phyloP scores from a whole-genome alignment of 2,797 vertebrate genomes.

The Spinibarbus caldwelli region DNA sequence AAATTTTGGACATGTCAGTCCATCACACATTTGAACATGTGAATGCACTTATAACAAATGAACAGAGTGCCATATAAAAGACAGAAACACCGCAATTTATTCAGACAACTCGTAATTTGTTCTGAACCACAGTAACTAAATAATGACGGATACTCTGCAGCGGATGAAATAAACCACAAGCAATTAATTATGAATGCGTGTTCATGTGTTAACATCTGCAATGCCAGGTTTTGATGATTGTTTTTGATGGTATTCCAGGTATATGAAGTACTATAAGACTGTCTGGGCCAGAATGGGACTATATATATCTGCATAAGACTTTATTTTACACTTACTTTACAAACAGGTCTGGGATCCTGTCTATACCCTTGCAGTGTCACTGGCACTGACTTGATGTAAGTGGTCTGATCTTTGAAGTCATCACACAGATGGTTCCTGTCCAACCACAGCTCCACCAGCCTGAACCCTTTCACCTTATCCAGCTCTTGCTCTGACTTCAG shows the following conservation, averaged over 20 bases:
- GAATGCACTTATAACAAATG: background rate
- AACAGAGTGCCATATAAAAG: background rate
- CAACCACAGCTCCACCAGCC: constrained; percentile 90
- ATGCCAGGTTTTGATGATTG: background rate
- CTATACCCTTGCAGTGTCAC: background rate
- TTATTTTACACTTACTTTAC: background rate
- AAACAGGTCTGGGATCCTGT: background rate
- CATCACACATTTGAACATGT: background rate
- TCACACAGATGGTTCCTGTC: constrained; percentile 86
- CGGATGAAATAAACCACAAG: background rate
- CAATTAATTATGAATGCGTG: background rate
- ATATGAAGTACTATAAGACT: background rate
- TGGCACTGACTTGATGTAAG: constrained; percentile 87
- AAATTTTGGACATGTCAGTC: background rate
- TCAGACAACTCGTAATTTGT: background rate
- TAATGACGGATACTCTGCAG: background rate
- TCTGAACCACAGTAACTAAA: background rate
- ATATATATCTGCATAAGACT: background rate
- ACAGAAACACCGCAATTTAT: background rate
- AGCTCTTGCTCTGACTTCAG: constrained; percentile 87
- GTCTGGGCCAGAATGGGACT: background rate
- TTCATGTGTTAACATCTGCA: background rate
- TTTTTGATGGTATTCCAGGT: background rate
- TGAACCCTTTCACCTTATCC: constrained; percentile 88
- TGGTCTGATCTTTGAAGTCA: constrained; percentile 84